Evolutionary conservation across 2,888 invertebrate genomes (phyloP).

Genomic region (Drosophila longiperda): DNA sequence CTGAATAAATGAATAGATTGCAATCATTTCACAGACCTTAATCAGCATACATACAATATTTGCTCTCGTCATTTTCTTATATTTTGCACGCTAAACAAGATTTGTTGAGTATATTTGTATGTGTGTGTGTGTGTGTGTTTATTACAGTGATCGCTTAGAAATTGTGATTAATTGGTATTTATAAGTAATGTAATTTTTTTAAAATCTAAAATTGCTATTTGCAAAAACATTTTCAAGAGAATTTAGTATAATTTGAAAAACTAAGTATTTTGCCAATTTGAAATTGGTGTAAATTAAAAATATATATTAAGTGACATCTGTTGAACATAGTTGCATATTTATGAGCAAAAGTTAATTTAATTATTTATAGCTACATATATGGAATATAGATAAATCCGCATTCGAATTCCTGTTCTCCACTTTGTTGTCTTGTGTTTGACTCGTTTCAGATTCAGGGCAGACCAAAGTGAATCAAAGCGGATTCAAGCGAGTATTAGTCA

Average conservation of each 20-base stretch:
- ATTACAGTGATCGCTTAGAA: neutral
- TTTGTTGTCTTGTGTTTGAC: conserved; percentile 42
- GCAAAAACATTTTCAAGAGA: neutral
- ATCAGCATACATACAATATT: conserved; percentile 34
- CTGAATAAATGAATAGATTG: conserved; percentile 63
- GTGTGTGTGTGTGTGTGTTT: conserved; percentile 3
- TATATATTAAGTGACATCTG: neutral
- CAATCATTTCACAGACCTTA: conserved; percentile 41
- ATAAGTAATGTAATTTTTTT: neutral
- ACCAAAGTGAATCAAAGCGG: conserved; percentile 36
- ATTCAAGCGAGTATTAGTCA: conserved; percentile 35
- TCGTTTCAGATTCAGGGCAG: conserved; percentile 68
- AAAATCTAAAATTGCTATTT: neutral
- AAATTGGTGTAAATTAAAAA: neutral
- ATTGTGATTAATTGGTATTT: neutral
- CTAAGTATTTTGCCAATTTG: neutral
- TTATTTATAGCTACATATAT: neutral
- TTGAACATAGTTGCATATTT: neutral
- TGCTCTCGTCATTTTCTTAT: neutral
- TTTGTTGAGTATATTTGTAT: conserved; percentile 22
- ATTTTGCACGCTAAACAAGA: conserved; percentile 25
- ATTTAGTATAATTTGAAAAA: neutral
- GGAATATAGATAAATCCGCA: conserved; percentile 23
- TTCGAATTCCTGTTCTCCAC: conserved; percentile 45
- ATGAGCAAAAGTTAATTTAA: neutral